Evolutionary conservation across 2,888 invertebrate genomes (phyloP), one percentile per base, ranked within the genome.

Genomic region (Platerodrilus igneus): DNA sequence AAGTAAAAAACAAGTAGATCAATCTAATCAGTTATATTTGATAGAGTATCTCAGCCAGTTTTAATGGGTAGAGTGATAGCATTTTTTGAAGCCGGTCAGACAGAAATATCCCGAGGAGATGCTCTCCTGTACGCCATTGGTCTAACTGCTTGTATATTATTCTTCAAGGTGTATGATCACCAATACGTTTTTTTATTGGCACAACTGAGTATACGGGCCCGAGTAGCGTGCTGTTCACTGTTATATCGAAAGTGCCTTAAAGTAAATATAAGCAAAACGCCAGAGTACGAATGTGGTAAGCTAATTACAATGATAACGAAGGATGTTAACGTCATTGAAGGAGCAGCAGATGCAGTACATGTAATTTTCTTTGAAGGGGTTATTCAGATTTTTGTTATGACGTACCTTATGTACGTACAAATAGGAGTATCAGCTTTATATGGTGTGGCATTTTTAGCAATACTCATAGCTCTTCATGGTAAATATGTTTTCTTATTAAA

Each of bases 271-370:
- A 84, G 84, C 4, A 82, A 89, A 62, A 91, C 90, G 0, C 84
- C 70, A 67, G n/a, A n/a, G n/a, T n/a, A n/a, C n/a, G n/a, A n/a
- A n/a, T 87, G 77, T 54, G 93, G 69, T 64, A 56, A 60, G 45
- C 56, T 61, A 26, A 56, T 63, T 1, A 63, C 62, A 40, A 44
- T 62, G 16, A 39, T 92, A 45, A 87, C 90, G 0, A 91, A 88
- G 37, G 92, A 93, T 65, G 88, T 91, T 1, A 82, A 81, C 48
- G 70, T 89, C 39, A 88, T 92, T 65, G 91, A 92, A 64, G 76
- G 84, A 67, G 81, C 83, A 2, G 75, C 81, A 7, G 70, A 86
- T 34, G 86, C 88, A 61, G 62, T 88, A 8, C 84, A 89, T 59
- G 87, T 86, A 59, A 65, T 92, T 3, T n/a, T n/a, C n/a, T 82